Evolutionary conservation across 2,888 invertebrate genomes (phyloP), one percentile per base, ranked within the genome.

Genomic region (Euzophera pinguis): DNA sequence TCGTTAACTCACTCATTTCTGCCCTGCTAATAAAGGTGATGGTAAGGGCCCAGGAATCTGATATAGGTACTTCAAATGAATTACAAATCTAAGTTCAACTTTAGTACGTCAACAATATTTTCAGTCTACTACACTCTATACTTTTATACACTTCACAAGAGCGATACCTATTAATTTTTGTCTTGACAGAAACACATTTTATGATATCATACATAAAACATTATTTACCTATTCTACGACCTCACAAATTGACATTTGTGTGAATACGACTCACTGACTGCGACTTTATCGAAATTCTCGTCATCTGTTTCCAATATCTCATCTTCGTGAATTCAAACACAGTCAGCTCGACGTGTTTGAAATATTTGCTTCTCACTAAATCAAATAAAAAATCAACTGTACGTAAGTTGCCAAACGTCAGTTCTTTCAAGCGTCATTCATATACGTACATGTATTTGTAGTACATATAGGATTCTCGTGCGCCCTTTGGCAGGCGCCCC

Each of bases 401-500:
- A 53, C 55, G 54, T 58, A 53, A 64, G 65, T 68, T 80, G 78
- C 77, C 78, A 80, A 76, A 68, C 64, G 64, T 69, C 63, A 54
- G 62, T 67, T 66, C 66, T 63, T 65, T 62, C 60, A 67, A 58
- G 60, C 61, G 58, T 57, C 57, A 60, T 57, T 57, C 57, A 60
- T 57, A 56, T 65, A 56, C 62, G 63, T 65, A 56, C 59, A 59
- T 63, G 61, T 63, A 61, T 53, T 61, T 53, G 58, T 32, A 45
- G 57, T 60, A 49, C 61, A 53, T 61, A 63, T 60, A 62, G 69
- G 69, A 70, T 65, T 65, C 67, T 68, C 67, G 71, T 60, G 64
- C 68, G 75, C 76, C 79, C 79, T 78, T 82, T 80, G 82, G 78
- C 82, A 81, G 69, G 61, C 72, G 66, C 62, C 43, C 62, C 64